phyloP scores from a whole-genome alignment of 2,888 invertebrate genomes.

The Plebejus argus region DNA sequence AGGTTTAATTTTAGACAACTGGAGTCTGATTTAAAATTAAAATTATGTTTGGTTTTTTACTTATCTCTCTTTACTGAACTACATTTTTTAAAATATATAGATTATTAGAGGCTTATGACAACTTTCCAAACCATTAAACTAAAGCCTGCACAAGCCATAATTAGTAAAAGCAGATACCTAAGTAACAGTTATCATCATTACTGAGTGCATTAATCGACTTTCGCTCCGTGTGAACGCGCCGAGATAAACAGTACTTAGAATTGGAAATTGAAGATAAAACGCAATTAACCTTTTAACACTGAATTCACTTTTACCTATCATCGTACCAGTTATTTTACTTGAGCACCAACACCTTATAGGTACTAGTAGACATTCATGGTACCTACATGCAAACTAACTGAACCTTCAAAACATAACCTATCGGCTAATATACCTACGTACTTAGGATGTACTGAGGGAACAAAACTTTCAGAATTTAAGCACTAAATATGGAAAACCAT shows the following conservation, averaged over 20 bases:
- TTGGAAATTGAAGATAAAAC: conserved; percentile 23
- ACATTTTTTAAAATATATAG: neutral
- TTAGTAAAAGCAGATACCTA: conserved; percentile 18
- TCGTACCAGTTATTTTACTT: neutral
- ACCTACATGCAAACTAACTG: too few species aligned
- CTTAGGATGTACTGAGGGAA: neutral
- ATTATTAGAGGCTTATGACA: neutral
- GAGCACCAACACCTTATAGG: neutral
- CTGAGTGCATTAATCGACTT: conserved; percentile 8
- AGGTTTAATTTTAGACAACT: neutral
- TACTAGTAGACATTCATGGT: neutral
- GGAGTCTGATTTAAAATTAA: neutral
- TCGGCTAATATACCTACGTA: too few species aligned
- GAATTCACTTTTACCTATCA: conserved; percentile 25
- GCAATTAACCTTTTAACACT: conserved; percentile 26
- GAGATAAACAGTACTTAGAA: conserved; percentile 22
- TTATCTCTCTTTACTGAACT: too few species aligned
- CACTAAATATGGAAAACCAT: too few species aligned
- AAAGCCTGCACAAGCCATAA: neutral
- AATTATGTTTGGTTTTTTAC: neutral
- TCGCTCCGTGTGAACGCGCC: conserved; percentile 18
- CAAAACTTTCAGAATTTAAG: too few species aligned
- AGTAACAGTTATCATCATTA: conserved; percentile 18
- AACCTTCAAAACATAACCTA: too few species aligned
- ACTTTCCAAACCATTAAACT: neutral